phyloP scores from a whole-genome alignment of 2,888 invertebrate genomes.

The Parthenolecanium corni region DNA sequence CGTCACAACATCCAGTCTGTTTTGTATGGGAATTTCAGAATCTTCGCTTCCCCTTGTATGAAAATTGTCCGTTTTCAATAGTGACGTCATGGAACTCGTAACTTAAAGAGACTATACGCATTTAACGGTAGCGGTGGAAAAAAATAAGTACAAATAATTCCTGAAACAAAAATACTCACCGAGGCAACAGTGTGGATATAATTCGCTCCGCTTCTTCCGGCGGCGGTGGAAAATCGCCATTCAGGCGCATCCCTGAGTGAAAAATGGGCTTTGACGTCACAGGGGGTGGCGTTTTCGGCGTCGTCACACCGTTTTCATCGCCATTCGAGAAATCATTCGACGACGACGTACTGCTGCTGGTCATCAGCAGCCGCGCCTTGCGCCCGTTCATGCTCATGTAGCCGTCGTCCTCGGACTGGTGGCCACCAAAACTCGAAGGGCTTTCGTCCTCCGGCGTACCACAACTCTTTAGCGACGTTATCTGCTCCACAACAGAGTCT shows the following conservation, averaged over 20 bases:
- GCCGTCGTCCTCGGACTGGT: conserved; percentile 82
- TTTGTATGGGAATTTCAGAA: too few species aligned
- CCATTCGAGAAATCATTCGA: conserved; percentile 34
- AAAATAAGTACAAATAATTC: too few species aligned
- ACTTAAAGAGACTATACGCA: too few species aligned
- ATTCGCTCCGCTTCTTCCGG: conserved; percentile 66
- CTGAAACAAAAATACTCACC: too few species aligned
- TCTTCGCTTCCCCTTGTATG: too few species aligned
- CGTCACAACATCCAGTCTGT: too few species aligned
- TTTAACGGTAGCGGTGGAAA: too few species aligned
- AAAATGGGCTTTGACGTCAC: conserved; percentile 35
- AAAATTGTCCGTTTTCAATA: too few species aligned
- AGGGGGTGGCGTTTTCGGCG: conserved; percentile 37
- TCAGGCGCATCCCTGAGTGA: conserved; percentile 14
- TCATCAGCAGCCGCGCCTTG: conserved; percentile 58
- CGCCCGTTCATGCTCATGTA: conserved; percentile 87
- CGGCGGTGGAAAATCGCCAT: conserved; percentile 54
- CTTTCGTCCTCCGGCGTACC: conserved; percentile 53
- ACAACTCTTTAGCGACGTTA: conserved; percentile 40
- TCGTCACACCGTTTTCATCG: conserved; percentile 5
- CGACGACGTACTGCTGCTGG: not conserved
- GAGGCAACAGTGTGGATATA: conserved; percentile 61
- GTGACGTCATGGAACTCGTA: too few species aligned
- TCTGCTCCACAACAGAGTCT: conserved; percentile 37
- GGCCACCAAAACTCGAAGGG: conserved; percentile 56